These are phyloP conservation scores for Mamestra brassicae DNA, from an alignment of 2,888 invertebrate genomes.

Conservation along the genomic window DNA sequence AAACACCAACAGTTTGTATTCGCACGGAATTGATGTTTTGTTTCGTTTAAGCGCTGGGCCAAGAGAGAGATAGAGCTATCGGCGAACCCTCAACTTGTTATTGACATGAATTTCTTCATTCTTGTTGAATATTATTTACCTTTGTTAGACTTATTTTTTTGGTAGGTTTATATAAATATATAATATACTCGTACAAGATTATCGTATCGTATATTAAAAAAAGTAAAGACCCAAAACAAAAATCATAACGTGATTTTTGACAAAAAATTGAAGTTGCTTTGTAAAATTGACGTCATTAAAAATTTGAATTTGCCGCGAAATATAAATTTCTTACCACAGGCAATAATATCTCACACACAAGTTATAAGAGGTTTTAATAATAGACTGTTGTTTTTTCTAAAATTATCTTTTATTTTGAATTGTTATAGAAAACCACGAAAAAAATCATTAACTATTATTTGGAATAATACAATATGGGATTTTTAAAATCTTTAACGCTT, in stretches of 20 bases:
- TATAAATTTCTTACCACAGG: neutral
- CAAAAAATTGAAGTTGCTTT: neutral
- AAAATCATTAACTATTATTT: neutral
- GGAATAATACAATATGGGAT: neutral
- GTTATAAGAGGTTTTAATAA: neutral
- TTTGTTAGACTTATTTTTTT: neutral
- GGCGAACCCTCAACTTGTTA: slow-evolving; percentile 24
- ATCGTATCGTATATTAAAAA: no score
- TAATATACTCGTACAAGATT: no score
- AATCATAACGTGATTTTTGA: no score
- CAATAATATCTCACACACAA: neutral
- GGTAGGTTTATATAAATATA: neutral
- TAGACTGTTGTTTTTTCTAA: no score
- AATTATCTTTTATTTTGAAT: neutral
- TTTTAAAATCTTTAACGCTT: neutral
- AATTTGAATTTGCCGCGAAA: slow-evolving; percentile 38
- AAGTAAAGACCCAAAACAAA: no score
- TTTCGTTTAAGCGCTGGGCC: slow-evolving; percentile 40
- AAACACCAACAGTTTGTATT: neutral
- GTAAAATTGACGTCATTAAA: neutral
- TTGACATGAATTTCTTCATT: slow-evolving; percentile 38
- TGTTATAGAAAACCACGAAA: neutral
- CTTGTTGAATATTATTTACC: neutral
- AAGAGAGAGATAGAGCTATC: slow-evolving; percentile 56
- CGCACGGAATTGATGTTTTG: slow-evolving; percentile 33